Evolutionary conservation across 2,113 vertebrate species (phyloP).

Genomic region (Neodon shergylaensis): DNA sequence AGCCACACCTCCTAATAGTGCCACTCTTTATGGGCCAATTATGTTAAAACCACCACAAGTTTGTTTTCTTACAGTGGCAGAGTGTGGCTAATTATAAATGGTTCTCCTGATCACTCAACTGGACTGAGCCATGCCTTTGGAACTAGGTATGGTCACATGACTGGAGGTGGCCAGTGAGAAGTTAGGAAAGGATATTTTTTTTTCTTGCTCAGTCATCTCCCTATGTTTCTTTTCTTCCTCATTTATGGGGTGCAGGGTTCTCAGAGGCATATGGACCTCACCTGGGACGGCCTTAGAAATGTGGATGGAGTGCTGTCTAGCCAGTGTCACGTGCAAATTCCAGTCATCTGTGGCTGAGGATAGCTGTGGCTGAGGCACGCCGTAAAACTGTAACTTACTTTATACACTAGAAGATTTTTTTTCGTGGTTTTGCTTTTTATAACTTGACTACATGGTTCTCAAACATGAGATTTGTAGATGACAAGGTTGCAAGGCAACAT

Average conservation of each 20-base stretch:
- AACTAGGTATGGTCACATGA: not conserved
- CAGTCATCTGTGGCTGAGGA: not conserved
- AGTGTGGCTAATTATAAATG: not conserved
- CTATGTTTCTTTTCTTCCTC: not conserved
- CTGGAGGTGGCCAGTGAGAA: not conserved
- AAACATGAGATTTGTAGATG: not conserved
- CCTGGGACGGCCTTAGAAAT: not conserved
- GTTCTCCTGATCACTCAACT: not conserved
- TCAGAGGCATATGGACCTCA: not conserved
- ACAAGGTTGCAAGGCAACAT: not conserved
- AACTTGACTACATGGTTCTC: not conserved
- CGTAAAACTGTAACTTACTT: not conserved
- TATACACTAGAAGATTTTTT: not conserved
- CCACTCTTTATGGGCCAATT: not conserved
- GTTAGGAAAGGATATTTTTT: not conserved
- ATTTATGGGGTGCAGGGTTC: not conserved
- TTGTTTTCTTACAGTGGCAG: slow-evolving; percentile 30
- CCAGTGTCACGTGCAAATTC: too few species aligned
- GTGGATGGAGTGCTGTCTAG: not conserved
- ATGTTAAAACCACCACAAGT: not conserved
- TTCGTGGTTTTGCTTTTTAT: not conserved
- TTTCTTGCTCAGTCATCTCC: not conserved
- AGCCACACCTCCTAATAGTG: not conserved
- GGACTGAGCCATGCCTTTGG: not conserved
- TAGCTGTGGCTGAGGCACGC: not conserved